Percentiles rank a stretch among this genome's conserved stretches.
phyloP scores from a whole-genome alignment of 2,888 invertebrate species.

The Hemithea aestivaria region DNA sequence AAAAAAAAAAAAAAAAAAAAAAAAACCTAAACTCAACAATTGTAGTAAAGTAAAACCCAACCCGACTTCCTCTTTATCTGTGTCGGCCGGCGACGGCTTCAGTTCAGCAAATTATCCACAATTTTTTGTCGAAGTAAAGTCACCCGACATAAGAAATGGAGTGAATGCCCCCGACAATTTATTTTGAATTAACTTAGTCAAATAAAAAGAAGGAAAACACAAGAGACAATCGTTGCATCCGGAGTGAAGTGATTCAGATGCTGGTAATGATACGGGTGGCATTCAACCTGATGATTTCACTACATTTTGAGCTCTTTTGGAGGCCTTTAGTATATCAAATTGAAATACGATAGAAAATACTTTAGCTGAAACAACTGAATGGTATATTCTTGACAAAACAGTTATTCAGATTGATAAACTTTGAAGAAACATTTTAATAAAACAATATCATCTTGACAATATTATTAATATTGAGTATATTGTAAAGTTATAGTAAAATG shows the following conservation, averaged over 20 bases:
- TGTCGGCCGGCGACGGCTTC: slow-evolving; percentile 9
- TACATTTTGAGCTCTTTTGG: no score
- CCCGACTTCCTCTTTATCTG: slow-evolving; percentile 9
- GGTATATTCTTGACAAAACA: no score
- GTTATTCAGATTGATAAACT: no score
- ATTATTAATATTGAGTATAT: no score
- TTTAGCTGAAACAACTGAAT: no score
- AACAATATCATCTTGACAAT: no score
- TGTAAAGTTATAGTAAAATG: no score
- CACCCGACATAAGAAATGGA: slow-evolving; percentile 38
- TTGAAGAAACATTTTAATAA: no score
- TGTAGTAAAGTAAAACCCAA: neutral
- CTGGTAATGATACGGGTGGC: slow-evolving; percentile 9
- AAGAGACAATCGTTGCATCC: slow-evolving; percentile 54
- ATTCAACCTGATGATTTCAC: neutral
- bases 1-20: no score
- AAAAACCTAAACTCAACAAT: no score
- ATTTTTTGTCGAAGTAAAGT: slow-evolving; percentile 25
- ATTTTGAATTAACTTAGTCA: slow-evolving; percentile 58
- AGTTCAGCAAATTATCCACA: slow-evolving; percentile 23
- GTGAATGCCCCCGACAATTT: slow-evolving; percentile 57
- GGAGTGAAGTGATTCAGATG: slow-evolving; percentile 31
- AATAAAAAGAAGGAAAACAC: slow-evolving; percentile 41
- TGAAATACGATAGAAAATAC: no score
- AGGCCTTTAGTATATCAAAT: no score